phyloP scores from a whole-genome alignment of 2,888 invertebrate genomes.

The Opisthograptis luteolata region DNA sequence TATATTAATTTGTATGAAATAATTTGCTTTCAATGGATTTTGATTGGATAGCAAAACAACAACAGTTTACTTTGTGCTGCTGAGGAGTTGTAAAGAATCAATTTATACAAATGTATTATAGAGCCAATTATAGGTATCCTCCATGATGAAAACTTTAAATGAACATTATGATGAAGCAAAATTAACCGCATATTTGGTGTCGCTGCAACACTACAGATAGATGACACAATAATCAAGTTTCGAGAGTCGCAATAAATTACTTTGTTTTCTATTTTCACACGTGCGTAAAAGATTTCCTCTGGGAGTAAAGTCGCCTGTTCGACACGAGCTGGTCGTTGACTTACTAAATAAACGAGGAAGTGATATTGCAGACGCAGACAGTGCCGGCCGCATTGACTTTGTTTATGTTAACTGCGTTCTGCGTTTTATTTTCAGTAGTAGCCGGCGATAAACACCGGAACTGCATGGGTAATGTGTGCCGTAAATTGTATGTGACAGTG shows the following conservation, averaged over 20 bases:
- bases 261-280: slow-evolving; percentile 29
- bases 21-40: neutral
- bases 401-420: slow-evolving; percentile 62
- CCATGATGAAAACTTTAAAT: too few relatives aligned
- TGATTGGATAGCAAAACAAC: neutral
- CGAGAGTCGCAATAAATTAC: slow-evolving; percentile 28
- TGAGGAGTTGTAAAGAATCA: neutral
- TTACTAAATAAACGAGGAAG: slow-evolving; percentile 69
- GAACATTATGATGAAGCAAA: too few relatives aligned
- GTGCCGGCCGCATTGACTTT: slow-evolving; percentile 52
- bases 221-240: slow-evolving; percentile 50
- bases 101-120: neutral
- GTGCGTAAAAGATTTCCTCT: slow-evolving; percentile 16
- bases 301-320: slow-evolving; percentile 24
- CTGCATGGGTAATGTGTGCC: slow-evolving; percentile 24
- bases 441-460: slow-evolving; percentile 38
- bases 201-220: slow-evolving; percentile 35
- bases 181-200: too few relatives aligned
- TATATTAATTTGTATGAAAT: neutral
- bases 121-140: too few relatives aligned
- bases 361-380: slow-evolving; percentile 50
- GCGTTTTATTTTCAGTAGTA: slow-evolving; percentile 48
- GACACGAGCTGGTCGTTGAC: slow-evolving; percentile 55
- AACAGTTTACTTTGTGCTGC: slow-evolving; percentile 1
- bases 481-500: slow-evolving; percentile 32